A percentile compares a stretch with the other conserved stretches of the same genome.
Conservation (phyloP, 2,888 invertebrate genomes). For the Caenorhabditis sp. region DNA sequence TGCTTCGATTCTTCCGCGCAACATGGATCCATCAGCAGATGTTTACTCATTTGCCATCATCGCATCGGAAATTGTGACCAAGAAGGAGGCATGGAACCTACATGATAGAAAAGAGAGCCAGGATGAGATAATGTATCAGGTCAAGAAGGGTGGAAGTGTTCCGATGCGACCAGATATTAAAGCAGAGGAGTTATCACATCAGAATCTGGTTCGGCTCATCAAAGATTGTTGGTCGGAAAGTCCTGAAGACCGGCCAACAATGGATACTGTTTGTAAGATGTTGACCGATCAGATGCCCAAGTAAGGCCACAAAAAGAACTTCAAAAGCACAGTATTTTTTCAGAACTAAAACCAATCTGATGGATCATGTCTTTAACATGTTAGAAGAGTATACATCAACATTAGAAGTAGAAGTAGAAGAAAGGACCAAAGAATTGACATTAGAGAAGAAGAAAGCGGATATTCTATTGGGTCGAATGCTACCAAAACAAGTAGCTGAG, state of each 20-base stretch:
- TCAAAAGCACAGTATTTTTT: too few relatives aligned
- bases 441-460: slow-evolving; percentile 66
- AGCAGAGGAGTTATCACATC: too few relatives aligned
- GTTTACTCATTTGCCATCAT: slow-evolving; percentile 66
- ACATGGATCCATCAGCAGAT: slow-evolving; percentile 51
- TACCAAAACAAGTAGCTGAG: slow-evolving; percentile 66
- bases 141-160: slow-evolving; percentile 50
- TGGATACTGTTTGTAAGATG: neutral
- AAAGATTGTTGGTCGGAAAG: slow-evolving; percentile 6
- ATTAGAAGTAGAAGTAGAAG: slow-evolving; percentile 60
- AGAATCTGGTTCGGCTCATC: neutral
- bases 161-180: slow-evolving; percentile 43
- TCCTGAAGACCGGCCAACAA: neutral
- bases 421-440: slow-evolving; percentile 59
- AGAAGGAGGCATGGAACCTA: slow-evolving; percentile 59
- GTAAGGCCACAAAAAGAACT: too few relatives aligned
- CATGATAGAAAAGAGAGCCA: slow-evolving; percentile 46
- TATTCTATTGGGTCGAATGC: slow-evolving; percentile 61
- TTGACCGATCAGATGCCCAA: slow-evolving; percentile 22
- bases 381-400: slow-evolving; percentile 63
- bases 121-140: slow-evolving; percentile 53
- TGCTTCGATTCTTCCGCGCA: neutral
- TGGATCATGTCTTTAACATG: slow-evolving; percentile 68
- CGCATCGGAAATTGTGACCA: slow-evolving; percentile 61
- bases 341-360: slow-evolving; percentile 52